Conservation (phyloP, 2,888 invertebrate species). For the Torymus tubicola region DNA sequence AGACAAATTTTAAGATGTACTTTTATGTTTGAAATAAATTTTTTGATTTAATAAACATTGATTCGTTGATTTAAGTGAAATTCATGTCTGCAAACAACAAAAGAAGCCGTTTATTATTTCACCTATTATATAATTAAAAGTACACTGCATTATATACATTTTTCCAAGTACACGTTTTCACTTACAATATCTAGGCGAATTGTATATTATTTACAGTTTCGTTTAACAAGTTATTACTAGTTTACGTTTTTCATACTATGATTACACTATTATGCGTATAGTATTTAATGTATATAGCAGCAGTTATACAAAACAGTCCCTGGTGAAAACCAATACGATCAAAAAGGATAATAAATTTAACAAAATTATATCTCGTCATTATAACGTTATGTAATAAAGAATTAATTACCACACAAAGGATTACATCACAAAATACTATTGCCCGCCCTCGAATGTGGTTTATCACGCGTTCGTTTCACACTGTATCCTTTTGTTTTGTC, state of each 20-base stretch:
- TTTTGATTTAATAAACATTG: conserved; percentile 58
- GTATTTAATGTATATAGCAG: conserved; percentile 69
- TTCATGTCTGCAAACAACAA: conserved; percentile 74
- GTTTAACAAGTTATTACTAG: conserved; percentile 68
- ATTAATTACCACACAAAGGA: conserved; percentile 72
- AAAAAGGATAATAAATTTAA: conserved; percentile 73
- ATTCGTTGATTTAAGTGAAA: conserved; percentile 60
- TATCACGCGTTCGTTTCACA: conserved; percentile 58
- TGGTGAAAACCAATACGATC: conserved; percentile 75
- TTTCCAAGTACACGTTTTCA: conserved; percentile 74
- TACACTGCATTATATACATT: conserved; percentile 77
- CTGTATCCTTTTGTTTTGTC: conserved; percentile 42
- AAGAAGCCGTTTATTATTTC: conserved; percentile 76
- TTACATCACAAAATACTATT: conserved; percentile 72
- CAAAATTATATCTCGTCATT: conserved; percentile 72
- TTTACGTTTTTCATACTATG: conserved; percentile 67
- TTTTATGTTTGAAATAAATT: conserved; percentile 58
- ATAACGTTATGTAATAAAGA: conserved; percentile 70
- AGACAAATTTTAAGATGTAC: conserved; percentile 57
- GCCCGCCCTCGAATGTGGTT: conserved; percentile 65
- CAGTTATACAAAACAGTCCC: conserved; percentile 76
- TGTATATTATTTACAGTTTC: conserved; percentile 74
- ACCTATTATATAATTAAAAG: conserved; percentile 75
- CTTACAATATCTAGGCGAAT: conserved; percentile 74
- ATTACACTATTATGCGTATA: conserved; percentile 73